Evolutionary conservation across 2,797 vertebrate genomes (phyloP).

Genomic region (Rhabdomys pumilio): DNA sequence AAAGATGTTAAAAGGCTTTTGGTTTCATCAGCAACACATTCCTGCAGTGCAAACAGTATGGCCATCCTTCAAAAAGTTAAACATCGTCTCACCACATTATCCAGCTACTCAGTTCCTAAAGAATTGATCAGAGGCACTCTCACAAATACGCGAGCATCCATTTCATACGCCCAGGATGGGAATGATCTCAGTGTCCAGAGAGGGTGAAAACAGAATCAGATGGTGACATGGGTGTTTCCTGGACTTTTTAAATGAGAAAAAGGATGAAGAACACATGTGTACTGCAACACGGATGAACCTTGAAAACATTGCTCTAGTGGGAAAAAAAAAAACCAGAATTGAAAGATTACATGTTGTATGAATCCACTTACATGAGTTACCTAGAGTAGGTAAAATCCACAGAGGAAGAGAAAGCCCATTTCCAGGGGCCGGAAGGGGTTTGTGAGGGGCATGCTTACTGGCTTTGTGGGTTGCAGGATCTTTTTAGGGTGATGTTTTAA

Average conservation of each 20-base stretch:
- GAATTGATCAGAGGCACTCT: background rate
- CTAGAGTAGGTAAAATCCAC: background rate
- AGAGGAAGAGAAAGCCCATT: background rate
- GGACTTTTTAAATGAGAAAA: background rate
- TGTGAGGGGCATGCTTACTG: background rate
- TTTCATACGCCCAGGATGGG: background rate
- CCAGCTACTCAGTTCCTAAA: background rate
- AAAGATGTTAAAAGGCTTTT: background rate
- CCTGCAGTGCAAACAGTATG: background rate
- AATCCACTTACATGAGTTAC: background rate
- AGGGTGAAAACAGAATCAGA: background rate
- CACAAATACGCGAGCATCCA: background rate
- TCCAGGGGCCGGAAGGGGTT: too few species aligned
- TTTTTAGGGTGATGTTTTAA: background rate
- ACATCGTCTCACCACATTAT: background rate
- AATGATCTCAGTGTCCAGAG: background rate
- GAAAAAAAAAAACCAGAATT: background rate
- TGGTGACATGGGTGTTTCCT: background rate
- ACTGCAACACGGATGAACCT: background rate
- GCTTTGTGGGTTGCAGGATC: background rate
- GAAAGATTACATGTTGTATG: too few species aligned
- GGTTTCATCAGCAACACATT: background rate
- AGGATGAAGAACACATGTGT: background rate
- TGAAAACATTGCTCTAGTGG: background rate
- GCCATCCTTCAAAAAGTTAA: background rate